Base-by-base conservation (phyloP, 1,140 invertebrate species). In the Papilio glaucus region DNA sequence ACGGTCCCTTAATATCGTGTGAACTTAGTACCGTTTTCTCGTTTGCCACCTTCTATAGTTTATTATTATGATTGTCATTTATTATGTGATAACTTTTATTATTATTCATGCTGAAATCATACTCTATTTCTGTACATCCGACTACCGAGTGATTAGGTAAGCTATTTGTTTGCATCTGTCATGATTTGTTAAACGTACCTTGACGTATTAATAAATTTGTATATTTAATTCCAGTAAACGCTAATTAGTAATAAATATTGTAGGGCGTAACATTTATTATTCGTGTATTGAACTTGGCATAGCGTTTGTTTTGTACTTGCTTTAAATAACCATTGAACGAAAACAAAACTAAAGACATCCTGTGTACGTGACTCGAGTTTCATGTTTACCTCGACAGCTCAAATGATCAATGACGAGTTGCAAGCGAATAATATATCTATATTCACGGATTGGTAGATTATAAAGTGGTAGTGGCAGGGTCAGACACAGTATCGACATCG, bases 231-330 rank as follows among this genome's bases (percentile, higher is more conserved):
- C 49, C 12, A 24, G 49, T 57, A 57, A 57, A 57, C 21, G 21
- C 49, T 57, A 26, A 57, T 57, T 57, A 57, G 10, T 57, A 57
- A 57, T 57, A 26, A 57, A 57, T 57, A 53, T 57, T 57, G 21
- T 13, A 26, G 18, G 21, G 13, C n/a, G 21, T 9, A 24, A 57
- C 21, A 57, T 57, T 57, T 57, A 57, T 57, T 57, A 57, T 57
- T 57, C 24, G 4, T 24, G 5, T 57, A 21, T 53, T 26, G 49
- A 53, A 53, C 18, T 53, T 53, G 21, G 49, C 21, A 53, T 24
- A 57, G 21, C 9, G 3, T 57, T 57, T 57, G 21, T 57, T 57
- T 57, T 5, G 24, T 57, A 24, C 24, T 9, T 21, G 24, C 10
- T 57, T 57, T 6, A 18, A 53, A 6, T 2, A 33, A 33, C n/a